Evolutionary conservation across 2,888 invertebrate genomes (phyloP), one percentile per base, ranked within the genome.

Genomic region (Merodon equestris): DNA sequence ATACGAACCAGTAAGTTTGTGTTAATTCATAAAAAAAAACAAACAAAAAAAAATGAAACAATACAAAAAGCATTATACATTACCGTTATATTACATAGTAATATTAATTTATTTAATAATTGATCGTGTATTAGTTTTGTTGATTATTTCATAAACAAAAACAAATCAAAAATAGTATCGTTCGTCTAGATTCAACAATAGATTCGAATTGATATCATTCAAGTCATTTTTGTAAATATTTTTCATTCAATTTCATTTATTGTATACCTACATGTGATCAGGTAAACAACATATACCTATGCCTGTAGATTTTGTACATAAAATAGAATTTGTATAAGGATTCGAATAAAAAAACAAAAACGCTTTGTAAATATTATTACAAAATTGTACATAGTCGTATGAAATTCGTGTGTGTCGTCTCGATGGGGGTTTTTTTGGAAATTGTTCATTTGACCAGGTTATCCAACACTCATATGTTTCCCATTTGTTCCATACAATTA

Each of bases 1-100:
- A 97, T 92, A 96, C 96, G 90, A 95, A 96, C 92, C 96, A 96
- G 96, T 97, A 95, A 95, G 96, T 96, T 89, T 73, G 54, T 63
- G 56, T 47, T 67, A 61, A 70, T 68, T 82, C 81, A 82, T 75
- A 71, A 75, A 57, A 47, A 54, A 5, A 40, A 40, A 1, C 3
- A 40, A 57, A 57, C 60, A 68, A 15, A n/a, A 63, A 63, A 72
- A 64, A 72, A 48, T 15, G 61, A 27, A 27, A 27, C 27, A 27
- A 27, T 4, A 27, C 7, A 27, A 27, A 27, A 72, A 68, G 13
- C 67, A 73, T 58, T 70, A 74, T 60, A 79, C 74, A 79, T 70
- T 63, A 58, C n/a, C n/a, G n/a, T 10, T 73, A 54, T 68, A 44
- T 45, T 56, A 79, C 58, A 74, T 70, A 64, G 64, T 68, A 53